Evolutionary conservation across 2,888 invertebrate species (phyloP).

Genomic region (Cyrtodaria siliqua): DNA sequence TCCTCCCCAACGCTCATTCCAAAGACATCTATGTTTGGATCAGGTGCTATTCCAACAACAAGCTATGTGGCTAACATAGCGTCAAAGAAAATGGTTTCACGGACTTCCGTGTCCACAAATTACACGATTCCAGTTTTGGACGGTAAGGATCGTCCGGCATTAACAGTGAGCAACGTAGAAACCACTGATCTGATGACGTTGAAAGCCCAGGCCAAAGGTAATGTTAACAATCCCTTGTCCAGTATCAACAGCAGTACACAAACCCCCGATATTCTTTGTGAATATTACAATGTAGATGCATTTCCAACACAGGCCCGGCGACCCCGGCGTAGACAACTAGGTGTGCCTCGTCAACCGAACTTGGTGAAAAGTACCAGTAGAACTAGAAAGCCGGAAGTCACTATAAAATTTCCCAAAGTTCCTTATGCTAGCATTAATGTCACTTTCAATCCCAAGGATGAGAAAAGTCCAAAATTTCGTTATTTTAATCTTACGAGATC

Average conservation of each 20-base stretch:
- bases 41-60: conserved; percentile 61
- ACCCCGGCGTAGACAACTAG: conserved; percentile 49
- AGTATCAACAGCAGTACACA: conserved; percentile 44
- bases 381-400: conserved; percentile 67
- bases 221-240: conserved; percentile 54
- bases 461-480: conserved; percentile 70
- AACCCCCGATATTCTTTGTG: conserved; percentile 55
- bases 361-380: conserved; percentile 41
- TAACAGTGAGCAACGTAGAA: conserved; percentile 78
- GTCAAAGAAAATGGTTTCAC: conserved; percentile 72
- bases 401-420: conserved; percentile 75
- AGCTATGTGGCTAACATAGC: conserved; percentile 56
- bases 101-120: conserved; percentile 78
- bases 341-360: conserved; percentile 40
- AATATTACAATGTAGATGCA: conserved; percentile 65
- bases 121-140: conserved; percentile 70
- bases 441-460: conserved; percentile 61
- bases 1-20: conserved; percentile 54
- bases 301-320: conserved; percentile 58
- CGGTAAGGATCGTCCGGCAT: conserved; percentile 57
- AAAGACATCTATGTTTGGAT: conserved; percentile 64
- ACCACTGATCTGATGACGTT: conserved; percentile 76
- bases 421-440: conserved; percentile 76
- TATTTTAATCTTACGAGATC: conserved; percentile 73
- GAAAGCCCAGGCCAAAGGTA: conserved; percentile 78